Conservation (phyloP, 1,140 invertebrate genomes). For the Dermatophagoides farinae region DNA sequence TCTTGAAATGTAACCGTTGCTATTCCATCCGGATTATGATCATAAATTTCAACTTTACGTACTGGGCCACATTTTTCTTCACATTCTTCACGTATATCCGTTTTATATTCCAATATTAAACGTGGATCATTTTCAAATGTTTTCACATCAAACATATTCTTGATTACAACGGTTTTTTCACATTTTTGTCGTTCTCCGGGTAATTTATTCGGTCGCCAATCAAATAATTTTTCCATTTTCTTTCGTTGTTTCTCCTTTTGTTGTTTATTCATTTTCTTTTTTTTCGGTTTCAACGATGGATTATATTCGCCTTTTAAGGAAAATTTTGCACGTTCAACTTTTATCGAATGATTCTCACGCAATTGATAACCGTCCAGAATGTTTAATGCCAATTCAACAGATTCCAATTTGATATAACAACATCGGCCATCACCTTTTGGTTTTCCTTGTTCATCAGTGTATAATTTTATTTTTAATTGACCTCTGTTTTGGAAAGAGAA, state of each 20-base stretch:
- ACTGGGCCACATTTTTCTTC: conserved; percentile 67
- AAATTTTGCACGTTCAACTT: conserved; percentile 82
- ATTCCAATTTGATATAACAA: conserved; percentile 91
- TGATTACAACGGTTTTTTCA: conserved; percentile 77
- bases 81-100: conserved; percentile 72
- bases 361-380: conserved; percentile 60
- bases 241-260: conserved; percentile 76
- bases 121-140: conserved; percentile 74
- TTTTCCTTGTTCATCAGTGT: conserved; percentile 54
- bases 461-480: conserved; percentile 84
- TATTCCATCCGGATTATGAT: conserved; percentile 83
- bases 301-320: conserved; percentile 87
- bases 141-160: conserved; percentile 74
- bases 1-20: conserved; percentile 75
- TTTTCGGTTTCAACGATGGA: conserved; percentile 75
- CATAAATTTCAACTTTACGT: conserved; percentile 73
- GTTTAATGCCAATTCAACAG: conserved; percentile 73
- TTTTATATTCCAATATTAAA: conserved; percentile 70
- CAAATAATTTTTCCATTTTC: conserved; percentile 83
- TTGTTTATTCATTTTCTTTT: conserved; percentile 51
- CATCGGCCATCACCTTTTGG: conserved; percentile 91
- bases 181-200: conserved; percentile 57
- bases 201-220: conserved; percentile 84
- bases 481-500: conserved; percentile 40
- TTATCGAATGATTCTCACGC: conserved; percentile 43